phyloP scores from a whole-genome alignment of 2,888 invertebrate species.

The Hydrotaea diabolus region DNA sequence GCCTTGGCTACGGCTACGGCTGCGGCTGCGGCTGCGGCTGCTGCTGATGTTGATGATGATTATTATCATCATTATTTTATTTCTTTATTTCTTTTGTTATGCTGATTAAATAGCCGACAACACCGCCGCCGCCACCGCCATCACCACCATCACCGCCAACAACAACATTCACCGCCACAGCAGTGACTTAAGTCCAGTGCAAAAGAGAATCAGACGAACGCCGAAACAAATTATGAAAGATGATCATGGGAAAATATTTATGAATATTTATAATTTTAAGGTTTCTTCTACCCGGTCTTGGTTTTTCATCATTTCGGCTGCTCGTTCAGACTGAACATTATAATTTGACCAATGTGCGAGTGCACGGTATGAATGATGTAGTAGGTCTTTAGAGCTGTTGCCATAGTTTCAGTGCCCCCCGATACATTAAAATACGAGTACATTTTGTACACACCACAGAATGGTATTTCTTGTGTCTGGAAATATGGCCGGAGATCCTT shows the following conservation, averaged over 20 bases:
- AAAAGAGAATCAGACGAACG: neutral
- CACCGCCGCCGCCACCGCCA: conserved; percentile 17
- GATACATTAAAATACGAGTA: no score
- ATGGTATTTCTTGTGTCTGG: no score
- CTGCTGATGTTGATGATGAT: conserved; percentile 64
- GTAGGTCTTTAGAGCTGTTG: no score
- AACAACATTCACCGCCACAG: neutral
- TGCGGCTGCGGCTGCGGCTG: neutral
- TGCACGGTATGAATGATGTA: no score
- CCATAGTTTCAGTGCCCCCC: no score
- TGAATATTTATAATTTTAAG: conserved; percentile 53
- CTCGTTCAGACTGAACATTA: no score
- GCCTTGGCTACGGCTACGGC: neutral
- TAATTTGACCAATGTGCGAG: no score
- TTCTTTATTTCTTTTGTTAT: conserved; percentile 80
- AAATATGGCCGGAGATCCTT: no score
- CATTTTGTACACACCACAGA: no score
- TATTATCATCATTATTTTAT: conserved; percentile 77
- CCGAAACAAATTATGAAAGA: conserved; percentile 63
- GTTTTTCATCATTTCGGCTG: neutral
- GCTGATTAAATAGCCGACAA: conserved; percentile 72
- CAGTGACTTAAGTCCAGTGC: neutral
- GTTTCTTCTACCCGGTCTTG: conserved; percentile 44
- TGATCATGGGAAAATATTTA: conserved; percentile 73
- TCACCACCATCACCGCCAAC: neutral